Evolutionary conservation across 2,797 vertebrate species (phyloP).

Genomic region (Helicolenus hilgendorfi): DNA sequence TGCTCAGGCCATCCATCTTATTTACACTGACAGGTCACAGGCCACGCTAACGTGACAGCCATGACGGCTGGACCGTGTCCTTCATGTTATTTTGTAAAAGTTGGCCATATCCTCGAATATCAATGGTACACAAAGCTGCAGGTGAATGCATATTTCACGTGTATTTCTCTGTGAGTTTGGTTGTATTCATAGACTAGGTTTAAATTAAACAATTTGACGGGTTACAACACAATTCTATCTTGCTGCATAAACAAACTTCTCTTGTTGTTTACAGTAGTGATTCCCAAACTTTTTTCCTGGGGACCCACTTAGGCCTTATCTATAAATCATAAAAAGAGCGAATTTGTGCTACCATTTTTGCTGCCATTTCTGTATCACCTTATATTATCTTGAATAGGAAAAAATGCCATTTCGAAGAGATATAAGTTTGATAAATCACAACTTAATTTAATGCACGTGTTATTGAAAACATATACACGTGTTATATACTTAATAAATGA

Average conservation of each 20-base stretch:
- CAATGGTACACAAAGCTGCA: not conserved
- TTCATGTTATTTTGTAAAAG: conserved; percentile 56
- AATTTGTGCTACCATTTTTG: no score
- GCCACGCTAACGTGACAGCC: conserved; percentile 76
- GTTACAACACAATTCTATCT: not conserved
- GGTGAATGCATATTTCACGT: not conserved
- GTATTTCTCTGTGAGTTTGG: not conserved
- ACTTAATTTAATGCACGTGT: no score
- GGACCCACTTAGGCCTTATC: no score
- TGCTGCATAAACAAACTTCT: not conserved
- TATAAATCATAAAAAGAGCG: no score
- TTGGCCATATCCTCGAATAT: not conserved
- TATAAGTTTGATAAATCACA: no score
- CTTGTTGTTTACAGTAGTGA: not conserved
- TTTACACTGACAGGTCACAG: conserved; percentile 82
- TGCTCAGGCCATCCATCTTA: conserved; percentile 85
- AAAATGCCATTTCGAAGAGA: no score
- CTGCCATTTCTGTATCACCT: no score
- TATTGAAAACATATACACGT: no score
- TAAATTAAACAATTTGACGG: not conserved
- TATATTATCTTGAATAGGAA: no score
- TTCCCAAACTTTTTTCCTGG: no score
- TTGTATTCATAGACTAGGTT: not conserved
- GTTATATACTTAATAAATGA: no score
- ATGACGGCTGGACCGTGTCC: conserved; percentile 71